These are phyloP conservation scores for Gallinago jamesoni DNA, from an alignment of 2,113 vertebrate species.

Conservation along the genomic window DNA sequence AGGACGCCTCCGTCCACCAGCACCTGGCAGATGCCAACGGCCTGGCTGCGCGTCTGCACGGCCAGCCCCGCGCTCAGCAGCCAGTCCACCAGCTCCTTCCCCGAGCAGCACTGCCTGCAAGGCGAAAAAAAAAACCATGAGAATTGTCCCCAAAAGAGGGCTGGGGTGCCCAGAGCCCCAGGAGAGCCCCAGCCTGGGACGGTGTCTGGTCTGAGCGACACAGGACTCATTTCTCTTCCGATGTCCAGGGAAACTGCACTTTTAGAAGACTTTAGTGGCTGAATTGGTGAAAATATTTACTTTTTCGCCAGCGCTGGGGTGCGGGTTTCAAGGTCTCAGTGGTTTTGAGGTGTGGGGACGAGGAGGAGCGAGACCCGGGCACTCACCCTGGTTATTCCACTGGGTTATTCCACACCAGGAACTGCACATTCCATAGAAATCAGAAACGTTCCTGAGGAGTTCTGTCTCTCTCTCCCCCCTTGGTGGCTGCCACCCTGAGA, in stretches of 20 bases:
- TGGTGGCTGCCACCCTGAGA: too few species aligned
- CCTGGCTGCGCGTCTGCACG: slow-evolving; percentile 84
- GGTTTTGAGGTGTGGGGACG: too few species aligned
- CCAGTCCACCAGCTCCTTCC: slow-evolving; percentile 90
- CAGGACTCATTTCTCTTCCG: too few species aligned
- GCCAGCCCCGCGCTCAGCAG: slow-evolving; percentile 80
- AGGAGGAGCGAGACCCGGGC: too few species aligned
- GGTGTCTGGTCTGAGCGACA: not conserved
- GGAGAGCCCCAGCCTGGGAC: not conserved
- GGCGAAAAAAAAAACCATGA: fast-evolving
- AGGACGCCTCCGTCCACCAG: slow-evolving; percentile 89
- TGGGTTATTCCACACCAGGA: too few species aligned
- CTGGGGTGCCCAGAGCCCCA: fast-evolving
- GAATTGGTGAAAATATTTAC: too few species aligned
- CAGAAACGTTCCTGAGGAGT: too few species aligned
- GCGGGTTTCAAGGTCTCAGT: too few species aligned
- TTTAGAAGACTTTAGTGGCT: not conserved
- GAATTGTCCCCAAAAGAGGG: fast-evolving
- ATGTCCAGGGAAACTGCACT: not conserved
- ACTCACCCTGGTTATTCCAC: too few species aligned
- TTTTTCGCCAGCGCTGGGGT: too few species aligned
- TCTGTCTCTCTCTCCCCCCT: too few species aligned
- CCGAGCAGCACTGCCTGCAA: slow-evolving; percentile 87
- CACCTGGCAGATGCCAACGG: slow-evolving; percentile 91
- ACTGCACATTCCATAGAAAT: too few species aligned